A percentile compares a stretch with the other conserved stretches of the same genome.
Evolutionary conservation across 2,797 vertebrate genomes (phyloP).

Genomic region (Protosalanx chinensis): DNA sequence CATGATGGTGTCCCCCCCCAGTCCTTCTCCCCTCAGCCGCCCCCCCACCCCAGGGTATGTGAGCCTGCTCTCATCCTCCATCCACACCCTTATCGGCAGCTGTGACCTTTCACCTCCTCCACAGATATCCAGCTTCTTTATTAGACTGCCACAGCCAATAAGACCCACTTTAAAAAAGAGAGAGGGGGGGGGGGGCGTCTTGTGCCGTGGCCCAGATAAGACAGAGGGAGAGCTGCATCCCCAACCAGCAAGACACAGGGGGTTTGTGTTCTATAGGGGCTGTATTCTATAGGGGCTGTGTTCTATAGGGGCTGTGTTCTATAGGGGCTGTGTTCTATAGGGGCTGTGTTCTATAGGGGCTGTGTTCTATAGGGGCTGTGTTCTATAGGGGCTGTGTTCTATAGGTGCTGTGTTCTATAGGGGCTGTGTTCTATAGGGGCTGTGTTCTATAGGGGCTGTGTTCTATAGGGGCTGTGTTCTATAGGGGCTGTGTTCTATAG

Average conservation of each 20-base stretch:
- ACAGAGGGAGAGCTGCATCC: conserved; percentile 51
- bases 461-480: no score
- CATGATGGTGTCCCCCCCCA: conserved; percentile 41
- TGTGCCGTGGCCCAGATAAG: conserved; percentile 42
- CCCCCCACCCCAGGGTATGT: conserved; percentile 47
- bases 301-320: no score
- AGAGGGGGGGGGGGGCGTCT: conserved; percentile 42
- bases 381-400: no score
- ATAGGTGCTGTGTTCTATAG: no score
- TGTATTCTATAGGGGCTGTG: no score
- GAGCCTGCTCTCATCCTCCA: conserved; percentile 40
- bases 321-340: no score
- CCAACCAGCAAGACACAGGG: conserved; percentile 27
- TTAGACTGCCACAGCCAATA: conserved; percentile 74
- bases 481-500: no score
- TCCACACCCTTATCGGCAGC: conserved; percentile 58
- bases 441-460: no score
- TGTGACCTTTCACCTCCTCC: conserved; percentile 65
- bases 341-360: no score
- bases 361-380: no score
- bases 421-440: no score
- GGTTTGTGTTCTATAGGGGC: background rate
- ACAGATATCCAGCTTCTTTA: conserved; percentile 62
- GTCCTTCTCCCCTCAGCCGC: conserved; percentile 51
- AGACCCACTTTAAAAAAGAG: conserved; percentile 56